A percentile compares a stretch with the other conserved stretches of the same genome.
Conservation (phyloP, 2,888 invertebrate species). For the Drosophila antonietae region DNA sequence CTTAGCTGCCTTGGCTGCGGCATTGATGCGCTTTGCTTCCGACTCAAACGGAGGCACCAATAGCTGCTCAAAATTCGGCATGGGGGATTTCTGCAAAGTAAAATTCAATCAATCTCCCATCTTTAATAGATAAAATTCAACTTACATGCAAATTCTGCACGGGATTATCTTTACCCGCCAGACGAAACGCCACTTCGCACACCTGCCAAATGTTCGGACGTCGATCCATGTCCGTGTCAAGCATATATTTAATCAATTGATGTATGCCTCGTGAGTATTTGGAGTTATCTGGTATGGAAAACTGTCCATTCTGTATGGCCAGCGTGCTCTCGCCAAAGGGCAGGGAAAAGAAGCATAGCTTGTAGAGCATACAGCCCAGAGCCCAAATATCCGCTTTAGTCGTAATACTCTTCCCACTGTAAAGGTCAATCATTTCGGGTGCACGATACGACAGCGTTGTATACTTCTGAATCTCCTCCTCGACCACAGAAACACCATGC, state of each 20-base stretch:
- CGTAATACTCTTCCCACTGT: conserved; percentile 92
- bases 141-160: conserved; percentile 92
- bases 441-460: conserved; percentile 95
- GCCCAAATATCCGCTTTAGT: conserved; percentile 97
- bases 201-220: conserved; percentile 96
- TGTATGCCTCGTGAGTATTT: conserved; percentile 90
- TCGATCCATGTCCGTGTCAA: conserved; percentile 92
- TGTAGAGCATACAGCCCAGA: conserved; percentile 94
- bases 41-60: conserved; percentile 89
- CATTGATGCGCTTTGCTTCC: conserved; percentile 87
- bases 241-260: conserved; percentile 92
- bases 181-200: conserved; percentile 89
- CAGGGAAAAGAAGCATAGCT: conserved; percentile 94
- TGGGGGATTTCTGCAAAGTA: conserved; percentile 87
- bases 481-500: conserved; percentile 89
- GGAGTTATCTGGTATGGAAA: conserved; percentile 92
- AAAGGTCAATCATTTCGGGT: conserved; percentile 97
- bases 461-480: conserved; percentile 94
- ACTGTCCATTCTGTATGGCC: conserved; percentile 95
- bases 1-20: conserved; percentile 80
- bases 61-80: conserved; percentile 88
- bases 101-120: neutral
- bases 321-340: conserved; percentile 97
- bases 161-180: conserved; percentile 90
- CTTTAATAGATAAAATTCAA: conserved; percentile 33